Evolutionary conservation across 2,888 invertebrate species (phyloP), one percentile per base, ranked within the genome.

Genomic region (Automeris io): DNA sequence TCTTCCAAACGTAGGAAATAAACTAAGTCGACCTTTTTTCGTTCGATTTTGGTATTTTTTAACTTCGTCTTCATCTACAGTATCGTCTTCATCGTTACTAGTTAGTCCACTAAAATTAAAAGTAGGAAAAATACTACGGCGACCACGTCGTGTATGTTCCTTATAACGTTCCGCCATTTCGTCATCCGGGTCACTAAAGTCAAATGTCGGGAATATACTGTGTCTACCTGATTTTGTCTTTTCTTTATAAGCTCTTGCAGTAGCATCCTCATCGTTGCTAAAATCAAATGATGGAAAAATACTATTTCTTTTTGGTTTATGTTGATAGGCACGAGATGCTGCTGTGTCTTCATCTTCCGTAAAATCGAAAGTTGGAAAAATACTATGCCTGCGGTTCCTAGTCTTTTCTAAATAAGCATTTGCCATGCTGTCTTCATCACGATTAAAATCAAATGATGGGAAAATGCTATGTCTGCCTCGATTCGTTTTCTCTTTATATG

Each of bases 1-100:
- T 38, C 65, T 78, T 2, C 82, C 81, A 54, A 83, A 85, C 16
- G 83, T 77, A 24, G 83, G 83, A 39, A 85, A 82, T 31, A 83
- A 49, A 46, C 85, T 85, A 4, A 80, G 54, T 7, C 83, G 67
- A 13, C 83, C 83, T 55, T 74, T 80, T 45, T 75, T 74, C 5
- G 83, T 83, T 51, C 72, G 64, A 42, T 76, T 76, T 49, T 83
- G 79, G 49, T 85, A 85, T 51, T 65, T 79, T 50, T 66, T 54
- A n/a, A 81, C 54, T 55, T 85, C 82, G 11, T 82, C 79, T 57
- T 79, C 81, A 38, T 82, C 77, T 43, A 82, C 63, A 26, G 71
- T 73, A 43, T 77, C 77, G 39, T 78, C 70, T 36, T 77, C 80
- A 23, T 78, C 80, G 46, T 77, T 71, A 35, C 66, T 70, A 23